Evolutionary conservation across 2,888 invertebrate genomes (phyloP).

Genomic region (Boloria euphrosyne): DNA sequence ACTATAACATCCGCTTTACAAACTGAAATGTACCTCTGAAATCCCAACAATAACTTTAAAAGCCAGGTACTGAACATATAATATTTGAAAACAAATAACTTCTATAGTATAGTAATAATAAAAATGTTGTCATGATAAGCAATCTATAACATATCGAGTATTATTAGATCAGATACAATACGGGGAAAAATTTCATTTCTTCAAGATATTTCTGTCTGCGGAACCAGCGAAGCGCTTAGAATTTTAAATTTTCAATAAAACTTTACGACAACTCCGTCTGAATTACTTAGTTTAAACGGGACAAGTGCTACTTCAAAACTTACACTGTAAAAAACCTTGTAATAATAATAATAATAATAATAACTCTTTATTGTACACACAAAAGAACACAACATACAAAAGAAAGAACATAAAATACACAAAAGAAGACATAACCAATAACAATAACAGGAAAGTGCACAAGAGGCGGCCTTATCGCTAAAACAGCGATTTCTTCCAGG

Average conservation of each 20-base stretch:
- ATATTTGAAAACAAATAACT: constrained; percentile 8
- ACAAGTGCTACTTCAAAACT: constrained; percentile 43
- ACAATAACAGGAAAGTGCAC: too few relatives aligned
- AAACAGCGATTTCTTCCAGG: too few relatives aligned
- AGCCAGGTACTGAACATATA: constrained; percentile 10
- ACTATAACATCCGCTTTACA: constrained; percentile 47
- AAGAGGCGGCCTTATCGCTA: too few relatives aligned
- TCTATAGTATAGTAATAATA: constrained; percentile 6
- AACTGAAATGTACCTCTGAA: constrained; percentile 48
- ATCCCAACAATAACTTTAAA: constrained; percentile 12
- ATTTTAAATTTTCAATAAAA: constrained; percentile 48
- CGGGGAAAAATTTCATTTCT: constrained; percentile 25
- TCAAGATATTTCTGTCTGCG: constrained; percentile 35
- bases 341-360: too few relatives aligned
- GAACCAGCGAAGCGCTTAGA: constrained; percentile 41
- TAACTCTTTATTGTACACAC: too few relatives aligned
- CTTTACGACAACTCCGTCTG: constrained; percentile 42
- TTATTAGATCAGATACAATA: constrained; percentile 21
- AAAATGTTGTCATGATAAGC: constrained; percentile 17
- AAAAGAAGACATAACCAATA: too few relatives aligned
- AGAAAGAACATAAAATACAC: too few relatives aligned
- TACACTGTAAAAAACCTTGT: constrained; percentile 39
- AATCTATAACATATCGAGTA: constrained; percentile 24
- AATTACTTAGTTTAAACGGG: constrained; percentile 43
- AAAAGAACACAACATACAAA: too few relatives aligned